A percentile compares a stretch with the other conserved stretches of the same genome.
Conservation (phyloP, 2,113 vertebrate species). For the Macquaria ambigua region DNA sequence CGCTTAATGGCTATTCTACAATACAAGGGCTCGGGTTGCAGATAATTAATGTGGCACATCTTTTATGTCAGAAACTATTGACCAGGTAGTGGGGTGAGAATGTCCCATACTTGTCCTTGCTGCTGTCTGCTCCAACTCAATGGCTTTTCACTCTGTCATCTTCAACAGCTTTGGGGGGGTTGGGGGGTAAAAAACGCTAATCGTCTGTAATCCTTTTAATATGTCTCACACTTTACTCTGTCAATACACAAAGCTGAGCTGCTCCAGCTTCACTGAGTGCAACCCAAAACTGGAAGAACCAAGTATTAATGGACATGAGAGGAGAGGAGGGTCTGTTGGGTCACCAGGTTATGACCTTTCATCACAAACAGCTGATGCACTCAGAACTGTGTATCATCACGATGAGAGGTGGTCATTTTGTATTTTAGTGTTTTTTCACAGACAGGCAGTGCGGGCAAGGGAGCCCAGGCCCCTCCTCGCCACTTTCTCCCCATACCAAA, state of each 20-base stretch:
- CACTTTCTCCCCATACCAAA: constrained; percentile 37
- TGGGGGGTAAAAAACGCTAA: constrained; percentile 73
- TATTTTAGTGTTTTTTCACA: neutral
- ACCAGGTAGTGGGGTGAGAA: constrained; percentile 19
- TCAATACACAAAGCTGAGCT: constrained; percentile 80
- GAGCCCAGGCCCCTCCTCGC: constrained; percentile 47
- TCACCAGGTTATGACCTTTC: neutral
- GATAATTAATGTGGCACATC: constrained; percentile 30
- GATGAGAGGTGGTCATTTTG: neutral
- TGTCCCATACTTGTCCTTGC: neutral
- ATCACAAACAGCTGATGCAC: neutral
- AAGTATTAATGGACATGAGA: neutral
- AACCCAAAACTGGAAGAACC: neutral
- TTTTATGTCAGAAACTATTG: neutral
- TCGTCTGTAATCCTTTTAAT: constrained; percentile 87
- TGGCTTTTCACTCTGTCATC: neutral
- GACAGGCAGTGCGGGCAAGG: constrained; percentile 20
- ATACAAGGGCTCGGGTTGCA: constrained; percentile 6
- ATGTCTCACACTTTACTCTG: constrained; percentile 82
- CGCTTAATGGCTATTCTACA: neutral
- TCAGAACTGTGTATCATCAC: neutral
- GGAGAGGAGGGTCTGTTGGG: neutral
- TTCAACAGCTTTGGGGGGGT: constrained; percentile 1
- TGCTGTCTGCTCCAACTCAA: neutral
- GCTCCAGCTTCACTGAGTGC: constrained; percentile 36